A percentile compares a stretch with the other conserved stretches of the same genome.
Evolutionary conservation across 2,113 vertebrate species (phyloP).

Genomic region (Ptyas mucosa): DNA sequence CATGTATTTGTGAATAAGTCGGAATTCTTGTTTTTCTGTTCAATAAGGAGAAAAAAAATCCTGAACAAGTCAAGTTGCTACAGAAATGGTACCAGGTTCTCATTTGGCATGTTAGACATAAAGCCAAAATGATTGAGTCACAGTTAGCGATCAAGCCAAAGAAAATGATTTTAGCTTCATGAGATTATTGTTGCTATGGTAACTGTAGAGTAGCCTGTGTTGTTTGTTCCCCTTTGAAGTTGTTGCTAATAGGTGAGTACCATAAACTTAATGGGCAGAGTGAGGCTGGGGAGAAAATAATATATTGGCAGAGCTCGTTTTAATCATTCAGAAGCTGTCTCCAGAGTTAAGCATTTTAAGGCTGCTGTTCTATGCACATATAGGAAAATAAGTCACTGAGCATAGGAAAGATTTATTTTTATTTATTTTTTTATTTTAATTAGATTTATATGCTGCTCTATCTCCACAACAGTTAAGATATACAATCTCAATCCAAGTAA

Average conservation of each 20-base stretch:
- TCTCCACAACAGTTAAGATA: too few relatives aligned
- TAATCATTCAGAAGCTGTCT: slow-evolving; percentile 1
- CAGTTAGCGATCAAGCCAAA: slow-evolving; percentile 26
- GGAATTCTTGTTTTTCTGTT: slow-evolving; percentile 35
- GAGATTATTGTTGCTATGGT: slow-evolving; percentile 53
- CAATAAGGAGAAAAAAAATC: slow-evolving; percentile 27
- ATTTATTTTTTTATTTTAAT: too few relatives aligned
- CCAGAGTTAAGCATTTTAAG: background rate
- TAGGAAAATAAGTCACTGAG: background rate
- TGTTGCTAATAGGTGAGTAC: slow-evolving; percentile 44
- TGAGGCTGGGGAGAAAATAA: background rate
- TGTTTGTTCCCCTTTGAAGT: slow-evolving; percentile 42
- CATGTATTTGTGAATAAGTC: slow-evolving; percentile 12
- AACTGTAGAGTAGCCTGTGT: slow-evolving; percentile 44
- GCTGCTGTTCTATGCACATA: background rate
- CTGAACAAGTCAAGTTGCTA: slow-evolving; percentile 7
- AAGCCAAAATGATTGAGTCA: slow-evolving; percentile 31
- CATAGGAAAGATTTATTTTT: background rate
- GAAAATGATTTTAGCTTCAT: slow-evolving; percentile 52
- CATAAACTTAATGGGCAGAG: slow-evolving; percentile 13
- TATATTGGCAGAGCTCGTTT: slow-evolving; percentile 3
- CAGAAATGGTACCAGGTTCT: slow-evolving; percentile 33
- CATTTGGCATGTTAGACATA: slow-evolving; percentile 29
- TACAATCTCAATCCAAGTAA: too few relatives aligned
- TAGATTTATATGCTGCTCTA: too few relatives aligned